A percentile compares a stretch with the other conserved stretches of the same genome.
Evolutionary conservation across 2,888 invertebrate genomes (phyloP).

Genomic region (Panzeria rudis): DNA sequence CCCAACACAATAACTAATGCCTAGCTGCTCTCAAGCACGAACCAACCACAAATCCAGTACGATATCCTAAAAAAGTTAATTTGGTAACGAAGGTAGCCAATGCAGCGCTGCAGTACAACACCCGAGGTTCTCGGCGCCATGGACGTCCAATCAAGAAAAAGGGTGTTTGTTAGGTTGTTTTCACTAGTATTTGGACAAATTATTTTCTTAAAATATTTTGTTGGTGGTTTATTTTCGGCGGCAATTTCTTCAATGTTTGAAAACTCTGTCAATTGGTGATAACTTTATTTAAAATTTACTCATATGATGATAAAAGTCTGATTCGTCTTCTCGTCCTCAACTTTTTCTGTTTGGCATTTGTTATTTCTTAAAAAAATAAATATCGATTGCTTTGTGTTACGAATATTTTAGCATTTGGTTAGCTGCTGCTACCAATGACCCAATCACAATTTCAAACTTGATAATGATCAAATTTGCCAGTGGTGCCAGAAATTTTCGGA

Average conservation of each 20-base stretch:
- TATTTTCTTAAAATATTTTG: not conserved
- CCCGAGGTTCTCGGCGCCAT: too few species aligned
- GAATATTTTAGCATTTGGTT: constrained; percentile 35
- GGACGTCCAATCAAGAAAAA: too few species aligned
- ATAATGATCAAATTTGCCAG: constrained; percentile 52
- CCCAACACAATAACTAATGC: too few species aligned
- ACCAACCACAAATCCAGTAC: too few species aligned
- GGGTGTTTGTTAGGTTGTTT: too few species aligned
- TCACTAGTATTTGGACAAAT: too few species aligned
- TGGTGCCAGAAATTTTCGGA: too few species aligned
- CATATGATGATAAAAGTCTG: constrained; percentile 2
- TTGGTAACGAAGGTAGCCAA: too few species aligned
- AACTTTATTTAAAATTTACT: constrained; percentile 46
- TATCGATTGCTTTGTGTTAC: constrained; percentile 14
- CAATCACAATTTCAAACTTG: constrained; percentile 49
- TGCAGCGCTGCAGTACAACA: too few species aligned
- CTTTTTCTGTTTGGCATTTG: constrained; percentile 11
- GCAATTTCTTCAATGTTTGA: not conserved
- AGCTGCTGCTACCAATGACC: constrained; percentile 51
- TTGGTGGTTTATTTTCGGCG: not conserved
- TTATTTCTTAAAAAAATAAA: constrained; percentile 17
- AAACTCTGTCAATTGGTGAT: constrained; percentile 29
- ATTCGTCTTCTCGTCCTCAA: not conserved
- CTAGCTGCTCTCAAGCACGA: too few species aligned
- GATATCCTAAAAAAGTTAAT: too few species aligned